These are phyloP conservation scores for Heliocidaris erythrogramma DNA, from an alignment of 35 echinoderm and acorn worm genomes.

Conservation along the genomic window DNA sequence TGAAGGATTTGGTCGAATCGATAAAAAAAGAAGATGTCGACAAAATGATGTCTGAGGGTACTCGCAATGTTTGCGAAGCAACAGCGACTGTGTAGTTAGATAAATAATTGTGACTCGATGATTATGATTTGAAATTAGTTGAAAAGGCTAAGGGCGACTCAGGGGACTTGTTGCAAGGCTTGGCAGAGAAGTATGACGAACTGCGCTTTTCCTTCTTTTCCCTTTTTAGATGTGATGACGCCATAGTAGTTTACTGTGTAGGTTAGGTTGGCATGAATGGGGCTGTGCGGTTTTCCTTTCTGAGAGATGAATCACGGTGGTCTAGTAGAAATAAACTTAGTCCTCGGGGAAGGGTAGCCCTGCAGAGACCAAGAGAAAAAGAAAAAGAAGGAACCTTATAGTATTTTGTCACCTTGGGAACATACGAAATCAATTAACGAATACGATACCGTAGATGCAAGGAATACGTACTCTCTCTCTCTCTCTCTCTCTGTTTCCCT, in stretches of 20 bases:
- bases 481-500: too few species aligned
- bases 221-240: background rate
- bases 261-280: background rate
- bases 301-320: background rate
- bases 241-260: background rate
- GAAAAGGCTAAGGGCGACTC: background rate
- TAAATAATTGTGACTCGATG: background rate
- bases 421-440: too few species aligned
- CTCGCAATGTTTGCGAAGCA: background rate
- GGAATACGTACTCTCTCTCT: too few species aligned
- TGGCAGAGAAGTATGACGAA: background rate
- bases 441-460: too few species aligned
- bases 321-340: background rate
- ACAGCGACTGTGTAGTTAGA: background rate
- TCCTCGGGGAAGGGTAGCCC: background rate
- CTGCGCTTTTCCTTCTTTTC: background rate
- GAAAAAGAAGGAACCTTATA: background rate
- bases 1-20: conserved; percentile 7
- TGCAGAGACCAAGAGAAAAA: background rate
- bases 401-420: too few species aligned
- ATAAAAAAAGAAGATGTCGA: background rate
- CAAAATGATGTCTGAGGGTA: background rate
- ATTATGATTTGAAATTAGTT: background rate
- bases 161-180: background rate
- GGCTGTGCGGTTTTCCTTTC: background rate